A percentile compares a stretch with the other conserved stretches of the same genome.
phyloP scores from a whole-genome alignment of 2,113 vertebrate genomes.

The Rhizomys pruinosus region DNA sequence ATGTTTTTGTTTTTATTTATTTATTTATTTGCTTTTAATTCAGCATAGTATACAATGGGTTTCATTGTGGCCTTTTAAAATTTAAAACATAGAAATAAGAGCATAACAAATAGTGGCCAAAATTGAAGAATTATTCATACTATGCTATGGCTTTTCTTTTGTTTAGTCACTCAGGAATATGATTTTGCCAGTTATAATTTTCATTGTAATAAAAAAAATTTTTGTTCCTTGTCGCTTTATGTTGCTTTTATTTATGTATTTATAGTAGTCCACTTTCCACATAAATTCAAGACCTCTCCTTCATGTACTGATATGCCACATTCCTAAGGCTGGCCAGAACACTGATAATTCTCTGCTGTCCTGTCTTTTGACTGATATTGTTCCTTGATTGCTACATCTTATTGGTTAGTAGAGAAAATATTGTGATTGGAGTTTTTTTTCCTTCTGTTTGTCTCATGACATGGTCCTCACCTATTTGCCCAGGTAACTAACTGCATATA shows the following conservation, averaged over 20 bases:
- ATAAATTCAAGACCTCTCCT: no score
- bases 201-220: no score
- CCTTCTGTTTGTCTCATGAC: background rate
- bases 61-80: no score
- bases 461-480: no score
- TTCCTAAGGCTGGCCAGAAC: constrained; percentile 95
- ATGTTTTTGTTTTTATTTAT: no score
- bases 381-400: constrained; percentile 70
- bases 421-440: background rate
- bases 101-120: background rate
- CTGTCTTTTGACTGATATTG: constrained; percentile 96
- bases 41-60: no score
- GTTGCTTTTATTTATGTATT: no score
- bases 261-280: no score
- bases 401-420: background rate
- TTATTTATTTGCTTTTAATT: no score
- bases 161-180: background rate
- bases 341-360: constrained; percentile 96
- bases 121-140: background rate
- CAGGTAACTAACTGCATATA: no score
- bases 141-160: background rate
- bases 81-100: no score
- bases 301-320: constrained; percentile 87
- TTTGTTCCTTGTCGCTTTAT: background rate
- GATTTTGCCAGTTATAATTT: background rate